phyloP scores from a whole-genome alignment of 2,113 vertebrate species.

The Pterocles burchelli region DNA sequence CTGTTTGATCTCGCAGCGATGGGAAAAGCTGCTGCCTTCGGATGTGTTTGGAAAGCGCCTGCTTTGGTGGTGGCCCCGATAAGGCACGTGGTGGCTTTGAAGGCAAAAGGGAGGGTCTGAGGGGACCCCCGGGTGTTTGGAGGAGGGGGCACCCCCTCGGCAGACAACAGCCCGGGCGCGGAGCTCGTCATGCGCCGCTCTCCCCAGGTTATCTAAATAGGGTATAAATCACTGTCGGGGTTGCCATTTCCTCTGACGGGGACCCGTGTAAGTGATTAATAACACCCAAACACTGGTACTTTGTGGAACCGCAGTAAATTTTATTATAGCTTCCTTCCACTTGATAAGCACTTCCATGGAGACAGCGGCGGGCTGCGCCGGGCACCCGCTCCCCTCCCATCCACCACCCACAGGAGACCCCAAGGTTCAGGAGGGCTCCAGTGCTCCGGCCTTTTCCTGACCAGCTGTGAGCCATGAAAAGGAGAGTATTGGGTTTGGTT shows the following conservation, averaged over 20 bases:
- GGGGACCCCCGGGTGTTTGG: not conserved
- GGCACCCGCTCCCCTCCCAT: not conserved
- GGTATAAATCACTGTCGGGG: not conserved
- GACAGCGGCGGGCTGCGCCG: not conserved
- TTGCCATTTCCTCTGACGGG: constrained; percentile 13
- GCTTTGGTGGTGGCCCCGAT: constrained; percentile 9
- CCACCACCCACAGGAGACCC: not conserved
- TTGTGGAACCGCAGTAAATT: not conserved
- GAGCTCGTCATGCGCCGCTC: not conserved
- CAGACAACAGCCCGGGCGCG: not conserved
- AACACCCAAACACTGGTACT: not conserved
- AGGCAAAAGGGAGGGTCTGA: not conserved
- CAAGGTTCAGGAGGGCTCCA: not conserved
- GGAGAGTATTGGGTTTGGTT: not conserved
- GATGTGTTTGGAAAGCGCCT: not conserved
- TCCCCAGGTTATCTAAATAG: constrained; percentile 48
- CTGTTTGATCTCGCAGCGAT: not conserved
- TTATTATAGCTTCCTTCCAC: constrained; percentile 48
- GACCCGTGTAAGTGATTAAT: not conserved
- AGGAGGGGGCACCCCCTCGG: not conserved
- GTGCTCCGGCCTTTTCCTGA: not conserved
- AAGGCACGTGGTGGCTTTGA: not conserved
- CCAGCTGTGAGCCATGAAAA: constrained; percentile 52
- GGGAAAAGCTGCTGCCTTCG: not conserved
- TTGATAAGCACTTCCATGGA: constrained; percentile 28